phyloP scores from a whole-genome alignment of 2,888 invertebrate genomes.

The Augochlorella aurata region DNA sequence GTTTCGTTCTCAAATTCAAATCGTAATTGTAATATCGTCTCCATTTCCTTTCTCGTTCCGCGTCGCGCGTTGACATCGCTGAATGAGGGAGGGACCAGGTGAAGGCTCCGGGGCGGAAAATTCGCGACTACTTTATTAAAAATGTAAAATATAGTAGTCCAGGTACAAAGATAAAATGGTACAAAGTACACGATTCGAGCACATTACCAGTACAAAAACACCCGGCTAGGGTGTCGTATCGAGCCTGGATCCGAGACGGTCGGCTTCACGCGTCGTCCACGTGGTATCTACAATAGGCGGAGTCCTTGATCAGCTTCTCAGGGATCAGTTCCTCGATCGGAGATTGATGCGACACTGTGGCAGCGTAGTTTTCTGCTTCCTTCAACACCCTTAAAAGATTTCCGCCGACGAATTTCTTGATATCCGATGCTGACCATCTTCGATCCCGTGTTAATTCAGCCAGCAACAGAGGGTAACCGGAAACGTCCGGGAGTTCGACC shows the following conservation, averaged over 20 bases:
- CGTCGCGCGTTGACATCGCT: not conserved
- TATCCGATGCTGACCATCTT: conserved; percentile 85
- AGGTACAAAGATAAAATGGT: conserved; percentile 63
- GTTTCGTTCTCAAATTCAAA: not conserved
- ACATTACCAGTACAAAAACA: conserved; percentile 6
- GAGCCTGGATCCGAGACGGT: not conserved
- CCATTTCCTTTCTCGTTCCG: not conserved
- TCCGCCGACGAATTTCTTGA: conserved; percentile 85
- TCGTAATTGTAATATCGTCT: conserved; percentile 10
- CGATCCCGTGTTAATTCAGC: conserved; percentile 85
- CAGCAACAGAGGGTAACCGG: conserved; percentile 85
- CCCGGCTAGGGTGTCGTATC: not conserved
- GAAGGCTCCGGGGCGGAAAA: not conserved
- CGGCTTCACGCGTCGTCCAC: conserved; percentile 63
- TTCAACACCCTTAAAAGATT: conserved; percentile 84
- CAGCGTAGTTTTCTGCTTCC: conserved; percentile 82
- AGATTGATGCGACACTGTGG: conserved; percentile 79
- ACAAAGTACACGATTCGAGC: conserved; percentile 17
- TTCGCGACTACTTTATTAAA: conserved; percentile 43
- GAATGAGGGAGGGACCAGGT: not conserved
- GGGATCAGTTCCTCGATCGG: conserved; percentile 84
- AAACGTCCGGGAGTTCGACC: conserved; percentile 83
- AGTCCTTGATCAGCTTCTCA: conserved; percentile 83
- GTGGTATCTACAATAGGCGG: conserved; percentile 84
- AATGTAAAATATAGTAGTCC: conserved; percentile 60